Evolutionary conservation across 2,113 vertebrate species (phyloP).

Genomic region (Pterocles gutturalis): DNA sequence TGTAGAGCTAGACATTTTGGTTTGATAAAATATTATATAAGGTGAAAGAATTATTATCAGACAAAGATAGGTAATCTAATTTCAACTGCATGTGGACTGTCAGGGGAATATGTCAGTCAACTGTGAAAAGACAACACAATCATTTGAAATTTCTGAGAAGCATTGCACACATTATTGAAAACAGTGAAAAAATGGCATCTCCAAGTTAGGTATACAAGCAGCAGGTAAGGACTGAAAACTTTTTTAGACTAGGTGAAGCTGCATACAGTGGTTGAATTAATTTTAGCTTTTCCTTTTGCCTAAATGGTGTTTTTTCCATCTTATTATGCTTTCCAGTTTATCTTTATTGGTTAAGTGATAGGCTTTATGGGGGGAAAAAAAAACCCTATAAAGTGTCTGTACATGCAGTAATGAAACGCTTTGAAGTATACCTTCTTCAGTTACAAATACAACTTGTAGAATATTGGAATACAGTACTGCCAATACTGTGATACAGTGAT

Average conservation of each 20-base stretch:
- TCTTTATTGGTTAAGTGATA: background rate
- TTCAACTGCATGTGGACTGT: background rate
- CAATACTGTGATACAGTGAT: background rate
- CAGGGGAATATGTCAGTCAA: background rate
- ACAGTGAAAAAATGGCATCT: background rate
- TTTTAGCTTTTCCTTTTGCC: background rate
- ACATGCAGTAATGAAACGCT: background rate
- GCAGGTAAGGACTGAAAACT: background rate
- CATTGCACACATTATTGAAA: background rate
- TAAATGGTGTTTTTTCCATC: background rate
- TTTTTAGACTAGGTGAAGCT: background rate
- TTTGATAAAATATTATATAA: background rate
- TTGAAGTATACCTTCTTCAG: background rate
- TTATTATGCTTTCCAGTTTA: background rate
- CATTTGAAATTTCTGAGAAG: background rate
- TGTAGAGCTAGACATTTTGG: background rate
- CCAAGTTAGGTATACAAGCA: background rate
- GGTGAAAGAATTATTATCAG: background rate
- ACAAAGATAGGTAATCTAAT: background rate
- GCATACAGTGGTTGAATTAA: background rate
- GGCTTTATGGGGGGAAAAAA: background rate
- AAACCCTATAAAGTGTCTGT: background rate
- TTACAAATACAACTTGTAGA: background rate
- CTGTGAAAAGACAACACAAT: background rate
- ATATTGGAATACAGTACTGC: background rate